Percentiles rank a stretch among this genome's conserved stretches.
Evolutionary conservation across 2,888 invertebrate species (phyloP).

Genomic region (Sussaba pulchella): DNA sequence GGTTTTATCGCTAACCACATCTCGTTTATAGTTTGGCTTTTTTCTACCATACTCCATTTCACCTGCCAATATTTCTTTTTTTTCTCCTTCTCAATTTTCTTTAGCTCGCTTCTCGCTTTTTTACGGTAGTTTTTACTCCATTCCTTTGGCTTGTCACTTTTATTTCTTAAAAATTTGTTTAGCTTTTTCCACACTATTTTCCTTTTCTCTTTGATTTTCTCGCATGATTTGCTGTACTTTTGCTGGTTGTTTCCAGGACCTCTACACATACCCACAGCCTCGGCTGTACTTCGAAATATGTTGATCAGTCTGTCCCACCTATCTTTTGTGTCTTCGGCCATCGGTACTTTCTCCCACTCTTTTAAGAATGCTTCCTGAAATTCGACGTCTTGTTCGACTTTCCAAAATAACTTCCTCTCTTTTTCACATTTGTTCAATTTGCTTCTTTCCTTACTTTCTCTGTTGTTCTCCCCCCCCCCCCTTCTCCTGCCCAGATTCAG

Average conservation of each 20-base stretch:
- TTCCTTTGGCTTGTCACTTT: background rate
- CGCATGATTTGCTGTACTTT: background rate
- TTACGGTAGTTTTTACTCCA: background rate
- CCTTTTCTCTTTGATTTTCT: background rate
- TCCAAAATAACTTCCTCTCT: background rate
- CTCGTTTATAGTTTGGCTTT: background rate
- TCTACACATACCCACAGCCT: too few species aligned
- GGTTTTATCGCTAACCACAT: too few species aligned
- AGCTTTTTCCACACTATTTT: background rate
- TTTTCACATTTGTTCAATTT: background rate
- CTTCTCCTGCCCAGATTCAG: background rate
- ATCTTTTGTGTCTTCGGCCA: too few species aligned
- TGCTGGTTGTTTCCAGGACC: too few species aligned
- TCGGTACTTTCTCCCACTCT: too few species aligned
- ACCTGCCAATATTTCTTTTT: background rate
- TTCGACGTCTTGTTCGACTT: too few species aligned
- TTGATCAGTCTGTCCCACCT: too few species aligned
- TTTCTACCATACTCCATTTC: constrained; percentile 5
- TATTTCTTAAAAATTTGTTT: background rate
- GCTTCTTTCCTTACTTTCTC: background rate
- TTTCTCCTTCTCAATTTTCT: background rate
- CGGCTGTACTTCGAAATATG: too few species aligned
- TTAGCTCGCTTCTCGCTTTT: background rate
- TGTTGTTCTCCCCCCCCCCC: too few species aligned
- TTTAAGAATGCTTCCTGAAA: too few species aligned